These are phyloP conservation scores for Deroptyus accipitrinus DNA, from an alignment of 2,113 vertebrate species.

Conservation along the genomic window DNA sequence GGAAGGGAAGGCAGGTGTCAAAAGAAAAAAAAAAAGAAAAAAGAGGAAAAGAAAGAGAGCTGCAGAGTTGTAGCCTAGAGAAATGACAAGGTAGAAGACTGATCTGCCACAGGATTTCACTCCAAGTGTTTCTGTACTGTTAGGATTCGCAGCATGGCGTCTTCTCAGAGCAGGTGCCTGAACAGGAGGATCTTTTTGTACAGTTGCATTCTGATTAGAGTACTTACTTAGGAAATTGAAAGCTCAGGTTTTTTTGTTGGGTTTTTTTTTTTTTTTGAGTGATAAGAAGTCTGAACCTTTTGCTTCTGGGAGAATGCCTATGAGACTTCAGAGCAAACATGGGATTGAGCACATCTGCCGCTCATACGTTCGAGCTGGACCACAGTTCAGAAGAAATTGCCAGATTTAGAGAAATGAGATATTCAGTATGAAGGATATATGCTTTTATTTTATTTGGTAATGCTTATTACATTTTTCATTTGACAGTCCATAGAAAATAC, in stretches of 20 bases:
- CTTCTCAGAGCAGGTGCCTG: neutral
- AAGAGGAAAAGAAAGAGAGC: neutral
- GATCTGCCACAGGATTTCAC: neutral
- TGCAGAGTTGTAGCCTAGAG: neutral
- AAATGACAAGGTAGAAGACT: neutral
- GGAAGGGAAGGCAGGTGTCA: accelerated
- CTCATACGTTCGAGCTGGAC: neutral
- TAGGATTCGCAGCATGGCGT: neutral
- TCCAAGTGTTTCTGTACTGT: neutral
- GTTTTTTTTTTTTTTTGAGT: neutral
- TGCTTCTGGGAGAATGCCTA: neutral
- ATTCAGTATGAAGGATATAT: neutral
- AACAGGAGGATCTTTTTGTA: neutral
- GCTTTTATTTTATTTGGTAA: neutral
- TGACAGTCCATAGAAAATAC: neutral
- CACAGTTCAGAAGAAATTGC: neutral
- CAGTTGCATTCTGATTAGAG: neutral
- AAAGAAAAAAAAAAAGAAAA: too few relatives aligned
- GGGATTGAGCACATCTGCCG: neutral
- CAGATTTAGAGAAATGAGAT: neutral
- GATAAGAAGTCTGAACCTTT: neutral
- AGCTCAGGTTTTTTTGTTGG: neutral
- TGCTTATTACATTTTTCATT: neutral
- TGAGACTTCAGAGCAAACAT: neutral
- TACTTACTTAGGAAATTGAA: neutral